phyloP scores from a whole-genome alignment of 2,113 vertebrate species.

The Cyanoderma ruficeps region DNA sequence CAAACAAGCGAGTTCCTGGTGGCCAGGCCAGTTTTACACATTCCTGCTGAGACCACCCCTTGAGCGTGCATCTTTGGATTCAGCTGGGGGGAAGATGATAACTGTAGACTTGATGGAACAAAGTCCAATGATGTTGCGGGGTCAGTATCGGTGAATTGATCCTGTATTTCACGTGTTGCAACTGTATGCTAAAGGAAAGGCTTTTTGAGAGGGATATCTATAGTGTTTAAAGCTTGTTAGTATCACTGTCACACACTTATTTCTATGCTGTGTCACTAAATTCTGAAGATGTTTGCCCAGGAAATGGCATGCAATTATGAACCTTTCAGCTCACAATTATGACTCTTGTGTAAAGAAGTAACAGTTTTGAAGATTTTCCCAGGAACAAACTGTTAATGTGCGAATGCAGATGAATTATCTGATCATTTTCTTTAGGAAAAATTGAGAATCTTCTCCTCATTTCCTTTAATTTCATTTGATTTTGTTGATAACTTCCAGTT shows the following conservation, averaged over 20 bases:
- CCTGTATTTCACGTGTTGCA: neutral
- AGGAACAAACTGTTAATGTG: neutral
- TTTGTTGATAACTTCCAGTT: neutral
- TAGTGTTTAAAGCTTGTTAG: neutral
- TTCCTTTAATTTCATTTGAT: neutral
- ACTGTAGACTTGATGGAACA: neutral
- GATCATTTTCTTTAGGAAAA: neutral
- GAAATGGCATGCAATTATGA: neutral
- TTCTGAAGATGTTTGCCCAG: neutral
- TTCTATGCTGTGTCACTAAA: neutral
- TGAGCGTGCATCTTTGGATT: fast-evolving
- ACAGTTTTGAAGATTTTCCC: neutral
- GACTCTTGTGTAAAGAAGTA: neutral
- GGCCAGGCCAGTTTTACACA: neutral
- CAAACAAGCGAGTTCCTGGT: neutral
- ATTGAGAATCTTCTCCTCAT: neutral
- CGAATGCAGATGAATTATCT: neutral
- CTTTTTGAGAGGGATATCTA: neutral
- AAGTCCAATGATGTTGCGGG: neutral
- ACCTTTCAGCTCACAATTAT: neutral
- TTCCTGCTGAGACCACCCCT: neutral
- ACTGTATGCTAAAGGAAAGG: neutral
- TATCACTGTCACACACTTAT: neutral
- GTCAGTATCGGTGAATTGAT: neutral
- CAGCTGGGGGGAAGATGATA: neutral